A percentile compares a stretch with the other conserved stretches of the same genome.
Evolutionary conservation across 1,140 invertebrate genomes (phyloP).

Genomic region (Trichoplusia ni): DNA sequence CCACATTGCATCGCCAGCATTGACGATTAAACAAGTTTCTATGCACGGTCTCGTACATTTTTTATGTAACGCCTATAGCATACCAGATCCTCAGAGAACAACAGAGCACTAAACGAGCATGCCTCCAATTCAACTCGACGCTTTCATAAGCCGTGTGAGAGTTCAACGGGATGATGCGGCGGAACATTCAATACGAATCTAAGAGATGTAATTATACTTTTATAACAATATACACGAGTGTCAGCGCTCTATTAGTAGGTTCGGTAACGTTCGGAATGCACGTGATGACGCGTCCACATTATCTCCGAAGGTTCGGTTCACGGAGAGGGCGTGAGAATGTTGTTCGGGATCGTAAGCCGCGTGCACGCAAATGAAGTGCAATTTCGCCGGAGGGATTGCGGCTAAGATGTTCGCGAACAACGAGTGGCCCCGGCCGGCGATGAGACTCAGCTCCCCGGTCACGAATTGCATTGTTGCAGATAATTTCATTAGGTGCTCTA

Average conservation of each 20-base stretch:
- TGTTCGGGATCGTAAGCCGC: constrained; percentile 46
- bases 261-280: constrained; percentile 30
- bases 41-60: constrained; percentile 76
- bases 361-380: constrained; percentile 67
- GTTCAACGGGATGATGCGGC: constrained; percentile 50
- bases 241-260: constrained; percentile 44
- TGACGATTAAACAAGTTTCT: constrained; percentile 78
- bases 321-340: constrained; percentile 56
- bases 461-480: constrained; percentile 56
- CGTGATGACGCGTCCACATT: constrained; percentile 31
- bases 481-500: constrained; percentile 54
- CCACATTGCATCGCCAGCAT: constrained; percentile 58
- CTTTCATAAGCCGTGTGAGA: constrained; percentile 42
- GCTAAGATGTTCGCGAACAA: constrained; percentile 43
- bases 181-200: constrained; percentile 43
- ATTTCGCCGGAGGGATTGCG: constrained; percentile 55
- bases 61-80: constrained; percentile 53
- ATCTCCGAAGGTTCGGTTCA: constrained; percentile 23
- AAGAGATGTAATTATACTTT: constrained; percentile 45
- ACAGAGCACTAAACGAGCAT: constrained; percentile 54
- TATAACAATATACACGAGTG: constrained; percentile 42
- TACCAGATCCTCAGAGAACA: constrained; percentile 44
- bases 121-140: constrained; percentile 48
- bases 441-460: constrained; percentile 31
- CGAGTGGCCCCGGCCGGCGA: constrained; percentile 32